A percentile compares a stretch with the other conserved stretches of the same genome.
phyloP scores from a whole-genome alignment of 2,113 vertebrate species.

The Hippocampus guttulatus region DNA sequence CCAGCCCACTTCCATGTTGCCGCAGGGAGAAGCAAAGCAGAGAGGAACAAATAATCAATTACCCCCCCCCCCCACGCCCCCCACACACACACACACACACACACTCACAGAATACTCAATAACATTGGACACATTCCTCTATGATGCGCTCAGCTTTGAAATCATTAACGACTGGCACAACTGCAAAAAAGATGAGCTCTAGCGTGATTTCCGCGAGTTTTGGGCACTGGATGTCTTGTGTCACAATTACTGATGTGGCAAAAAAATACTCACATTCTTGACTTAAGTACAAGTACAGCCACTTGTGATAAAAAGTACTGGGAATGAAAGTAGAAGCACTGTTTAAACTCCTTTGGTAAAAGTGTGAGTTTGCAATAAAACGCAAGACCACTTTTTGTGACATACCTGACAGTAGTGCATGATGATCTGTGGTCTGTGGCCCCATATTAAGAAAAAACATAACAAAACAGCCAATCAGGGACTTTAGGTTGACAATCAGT shows the following conservation, averaged over 20 bases:
- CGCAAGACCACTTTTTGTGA: no score
- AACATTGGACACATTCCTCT: slow-evolving; percentile 30
- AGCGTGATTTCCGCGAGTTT: neutral
- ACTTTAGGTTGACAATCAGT: no score
- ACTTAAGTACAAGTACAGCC: neutral
- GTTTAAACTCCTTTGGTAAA: no score
- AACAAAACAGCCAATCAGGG: no score
- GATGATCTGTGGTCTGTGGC: no score
- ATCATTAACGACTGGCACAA: slow-evolving; percentile 22
- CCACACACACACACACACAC: slow-evolving; percentile 11
- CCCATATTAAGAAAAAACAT: no score
- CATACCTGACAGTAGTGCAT: no score
- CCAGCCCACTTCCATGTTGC: slow-evolving; percentile 26
- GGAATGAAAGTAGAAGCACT: neutral
- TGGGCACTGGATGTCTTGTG: neutral
- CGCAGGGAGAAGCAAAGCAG: slow-evolving; percentile 37
- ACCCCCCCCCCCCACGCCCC: no score
- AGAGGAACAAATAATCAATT: slow-evolving; percentile 51
- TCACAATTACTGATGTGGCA: neutral
- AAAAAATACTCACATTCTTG: neutral
- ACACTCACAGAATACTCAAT: slow-evolving; percentile 44
- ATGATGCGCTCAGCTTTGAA: slow-evolving; percentile 26
- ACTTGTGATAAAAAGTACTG: neutral
- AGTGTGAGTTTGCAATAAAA: neutral
- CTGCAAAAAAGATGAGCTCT: neutral